A percentile compares a stretch with the other conserved stretches of the same genome.
These are phyloP conservation scores for Cactoblastis cactorum DNA, from an alignment of 2,888 invertebrate species.

Conservation along the genomic window DNA sequence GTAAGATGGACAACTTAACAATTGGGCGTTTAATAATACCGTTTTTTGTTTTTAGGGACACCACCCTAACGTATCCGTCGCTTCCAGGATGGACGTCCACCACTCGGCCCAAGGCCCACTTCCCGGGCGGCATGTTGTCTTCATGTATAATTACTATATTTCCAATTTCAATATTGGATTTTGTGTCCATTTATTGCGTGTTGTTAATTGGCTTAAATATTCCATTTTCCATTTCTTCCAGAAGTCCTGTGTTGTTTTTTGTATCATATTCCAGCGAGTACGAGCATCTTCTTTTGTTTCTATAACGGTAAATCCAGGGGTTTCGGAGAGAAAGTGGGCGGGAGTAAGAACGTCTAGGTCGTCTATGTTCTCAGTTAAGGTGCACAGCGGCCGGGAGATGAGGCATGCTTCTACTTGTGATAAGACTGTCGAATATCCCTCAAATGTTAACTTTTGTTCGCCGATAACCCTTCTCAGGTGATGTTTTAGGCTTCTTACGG, in stretches of 20 bases:
- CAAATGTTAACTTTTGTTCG: slow-evolving; percentile 6
- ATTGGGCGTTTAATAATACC: slow-evolving; percentile 13
- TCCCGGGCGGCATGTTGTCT: slow-evolving; percentile 19
- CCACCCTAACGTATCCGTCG: slow-evolving; percentile 9
- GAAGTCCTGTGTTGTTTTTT: slow-evolving; percentile 3
- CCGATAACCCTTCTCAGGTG: slow-evolving; percentile 8
- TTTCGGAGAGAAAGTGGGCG: slow-evolving; percentile 10
- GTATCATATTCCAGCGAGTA: slow-evolving; percentile 5
- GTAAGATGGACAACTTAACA: too few relatives aligned
- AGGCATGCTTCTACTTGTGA: slow-evolving; percentile 8
- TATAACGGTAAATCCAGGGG: slow-evolving; percentile 6
- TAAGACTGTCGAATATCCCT: background rate
- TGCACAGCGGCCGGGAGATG: background rate
- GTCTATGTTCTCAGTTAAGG: slow-evolving; percentile 8
- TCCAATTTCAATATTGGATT: background rate
- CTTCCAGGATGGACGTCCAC: slow-evolving; percentile 5
- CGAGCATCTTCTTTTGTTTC: slow-evolving; percentile 11
- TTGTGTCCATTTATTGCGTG: slow-evolving; percentile 1
- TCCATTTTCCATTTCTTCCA: slow-evolving; percentile 7
- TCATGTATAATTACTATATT: slow-evolving; percentile 7
- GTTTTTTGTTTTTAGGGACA: slow-evolving; percentile 16
- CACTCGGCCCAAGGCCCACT: too few relatives aligned
- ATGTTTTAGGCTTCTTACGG: slow-evolving; percentile 2
- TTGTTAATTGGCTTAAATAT: background rate
- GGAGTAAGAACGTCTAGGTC: slow-evolving; percentile 6